Conservation (phyloP, 2,888 invertebrate species). For the Tetropium fuscum region DNA sequence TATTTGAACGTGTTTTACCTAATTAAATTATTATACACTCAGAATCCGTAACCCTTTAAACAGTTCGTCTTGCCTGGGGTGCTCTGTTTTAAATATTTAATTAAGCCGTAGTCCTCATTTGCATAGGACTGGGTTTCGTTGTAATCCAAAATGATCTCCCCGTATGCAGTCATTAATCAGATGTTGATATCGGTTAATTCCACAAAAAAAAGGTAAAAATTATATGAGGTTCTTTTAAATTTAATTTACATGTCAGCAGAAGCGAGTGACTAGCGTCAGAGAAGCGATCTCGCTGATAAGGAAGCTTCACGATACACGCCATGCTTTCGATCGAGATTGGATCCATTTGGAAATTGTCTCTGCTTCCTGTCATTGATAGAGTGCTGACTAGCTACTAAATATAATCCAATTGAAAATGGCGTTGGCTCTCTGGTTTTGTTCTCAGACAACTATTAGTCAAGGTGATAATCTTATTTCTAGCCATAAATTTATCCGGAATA, state of each 20-base stretch:
- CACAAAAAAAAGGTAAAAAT: constrained; percentile 34
- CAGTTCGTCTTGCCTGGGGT: constrained; percentile 29
- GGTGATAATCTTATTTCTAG: constrained; percentile 11
- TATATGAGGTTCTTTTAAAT: constrained; percentile 24
- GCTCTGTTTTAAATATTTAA: constrained; percentile 48
- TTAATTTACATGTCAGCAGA: constrained; percentile 30
- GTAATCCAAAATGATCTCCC: constrained; percentile 36
- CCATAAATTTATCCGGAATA: constrained; percentile 8
- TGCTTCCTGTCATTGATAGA: constrained; percentile 53
- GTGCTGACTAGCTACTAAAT: constrained; percentile 48
- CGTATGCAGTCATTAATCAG: constrained; percentile 39
- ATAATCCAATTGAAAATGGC: constrained; percentile 46
- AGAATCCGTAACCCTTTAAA: constrained; percentile 23
- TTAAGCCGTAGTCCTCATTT: constrained; percentile 51
- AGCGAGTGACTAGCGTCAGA: constrained; percentile 34
- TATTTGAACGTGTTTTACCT: constrained; percentile 6
- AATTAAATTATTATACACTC: constrained; percentile 26
- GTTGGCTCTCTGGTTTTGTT: constrained; percentile 32
- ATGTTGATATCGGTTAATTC: constrained; percentile 27
- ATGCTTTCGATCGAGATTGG: constrained; percentile 46
- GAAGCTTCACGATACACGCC: constrained; percentile 25
- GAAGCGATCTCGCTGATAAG: constrained; percentile 49
- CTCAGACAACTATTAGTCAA: constrained; percentile 12
- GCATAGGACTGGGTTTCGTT: constrained; percentile 42
- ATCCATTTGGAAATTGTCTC: constrained; percentile 56